These are phyloP conservation scores for Rhyzopertha dominica DNA, from an alignment of 1,140 invertebrate genomes.

Conservation along the genomic window DNA sequence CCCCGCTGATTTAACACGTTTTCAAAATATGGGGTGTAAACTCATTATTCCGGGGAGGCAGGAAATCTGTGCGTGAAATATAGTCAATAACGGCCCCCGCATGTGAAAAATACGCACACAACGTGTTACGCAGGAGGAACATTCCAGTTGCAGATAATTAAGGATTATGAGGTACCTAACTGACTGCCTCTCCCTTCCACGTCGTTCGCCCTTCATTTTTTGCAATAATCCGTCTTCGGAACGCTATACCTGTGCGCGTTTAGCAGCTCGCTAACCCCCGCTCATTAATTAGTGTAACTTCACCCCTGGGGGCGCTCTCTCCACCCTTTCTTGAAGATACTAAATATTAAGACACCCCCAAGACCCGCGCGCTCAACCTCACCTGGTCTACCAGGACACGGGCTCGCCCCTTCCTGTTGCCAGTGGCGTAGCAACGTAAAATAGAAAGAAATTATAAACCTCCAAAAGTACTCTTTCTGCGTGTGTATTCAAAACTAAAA, in stretches of 20 bases:
- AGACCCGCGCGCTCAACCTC: slow-evolving; percentile 10
- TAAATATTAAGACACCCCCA: slow-evolving; percentile 23
- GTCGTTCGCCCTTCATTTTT: too few species aligned
- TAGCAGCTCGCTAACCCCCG: slow-evolving; percentile 25
- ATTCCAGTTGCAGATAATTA: too few species aligned
- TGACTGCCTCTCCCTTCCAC: too few species aligned
- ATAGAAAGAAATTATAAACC: too few species aligned
- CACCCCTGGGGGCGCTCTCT: slow-evolving; percentile 24
- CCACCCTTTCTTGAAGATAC: slow-evolving; percentile 22
- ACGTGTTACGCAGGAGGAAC: background rate
- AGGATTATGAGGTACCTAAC: too few species aligned
- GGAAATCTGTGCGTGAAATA: slow-evolving; percentile 4
- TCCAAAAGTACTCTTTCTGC: too few species aligned
- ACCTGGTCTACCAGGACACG: slow-evolving; percentile 10
- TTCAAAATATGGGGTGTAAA: slow-evolving; percentile 39
- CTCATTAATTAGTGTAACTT: slow-evolving; percentile 33
- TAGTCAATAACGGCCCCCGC: background rate
- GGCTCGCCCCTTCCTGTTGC: background rate
- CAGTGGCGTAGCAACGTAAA: too few species aligned
- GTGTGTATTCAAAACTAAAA: too few species aligned
- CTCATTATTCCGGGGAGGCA: slow-evolving; percentile 26
- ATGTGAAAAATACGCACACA: background rate
- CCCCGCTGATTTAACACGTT: slow-evolving; percentile 42
- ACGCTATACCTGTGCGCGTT: slow-evolving; percentile 22
- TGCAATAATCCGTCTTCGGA: slow-evolving; percentile 21